A percentile compares a stretch with the other conserved stretches of the same genome.
Conservation (phyloP, 2,888 invertebrate species). For the Diarsia dahlii region DNA sequence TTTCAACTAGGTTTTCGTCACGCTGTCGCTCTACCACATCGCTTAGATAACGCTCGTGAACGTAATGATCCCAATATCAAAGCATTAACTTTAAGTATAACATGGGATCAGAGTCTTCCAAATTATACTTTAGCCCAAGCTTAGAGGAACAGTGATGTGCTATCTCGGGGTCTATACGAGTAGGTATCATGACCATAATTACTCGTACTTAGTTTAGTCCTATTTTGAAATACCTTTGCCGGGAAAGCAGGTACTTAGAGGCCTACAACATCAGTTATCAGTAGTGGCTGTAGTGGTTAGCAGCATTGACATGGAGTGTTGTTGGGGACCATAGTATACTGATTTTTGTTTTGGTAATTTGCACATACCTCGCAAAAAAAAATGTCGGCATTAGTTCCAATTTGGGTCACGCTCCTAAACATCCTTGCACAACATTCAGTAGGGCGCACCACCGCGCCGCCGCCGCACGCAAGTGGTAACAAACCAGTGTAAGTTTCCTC, state of each 20-base stretch:
- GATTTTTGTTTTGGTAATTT: background rate
- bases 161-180: too few species aligned
- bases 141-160: too few species aligned
- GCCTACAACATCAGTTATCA: background rate
- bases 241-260: background rate
- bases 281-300: background rate
- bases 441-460: background rate
- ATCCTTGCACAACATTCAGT: background rate
- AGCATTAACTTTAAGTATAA: background rate
- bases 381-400: background rate
- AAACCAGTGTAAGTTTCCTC: background rate
- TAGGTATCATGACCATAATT: background rate
- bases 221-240: background rate
- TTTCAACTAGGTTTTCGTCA: background rate
- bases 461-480: too few species aligned
- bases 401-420: background rate
- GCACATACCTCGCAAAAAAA: background rate
- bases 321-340: background rate
- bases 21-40: background rate
- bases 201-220: background rate
- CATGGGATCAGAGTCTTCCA: background rate
- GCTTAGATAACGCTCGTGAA: conserved; percentile 14
- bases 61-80: conserved; percentile 1
- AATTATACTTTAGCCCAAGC: background rate
- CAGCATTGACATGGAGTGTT: background rate